Base-by-base conservation (phyloP, 2,888 invertebrate genomes). In the Argynnis bischoffii region DNA sequence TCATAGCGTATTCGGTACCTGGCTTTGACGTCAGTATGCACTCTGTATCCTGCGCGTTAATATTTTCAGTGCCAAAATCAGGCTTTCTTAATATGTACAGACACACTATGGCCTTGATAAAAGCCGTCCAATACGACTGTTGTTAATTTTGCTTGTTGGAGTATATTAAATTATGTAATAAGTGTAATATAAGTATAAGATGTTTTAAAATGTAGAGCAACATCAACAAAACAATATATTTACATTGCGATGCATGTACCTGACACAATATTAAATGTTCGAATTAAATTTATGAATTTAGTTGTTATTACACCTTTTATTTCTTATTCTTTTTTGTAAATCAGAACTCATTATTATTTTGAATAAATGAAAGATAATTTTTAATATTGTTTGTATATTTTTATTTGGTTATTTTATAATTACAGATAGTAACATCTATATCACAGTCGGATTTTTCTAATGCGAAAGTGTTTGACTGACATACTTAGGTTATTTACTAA, bases 121-220 rank as follows among this genome's bases (percentile, higher is more conserved):
- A 70, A 77, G 81, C 87, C 86, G 86, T 86, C 83, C 85, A 82
- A 79, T 74, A 70, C 72, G 75, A 79, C 78, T 80, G 79, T 82
- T 81, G 81, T 83, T 79, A 77, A 75, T 79, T 78, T 82, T 79
- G 83, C 86, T 83, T 83, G 77, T 82, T 79, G 67, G 63, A 72
- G 72, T 71, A 57, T 68, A 73, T 74, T 76, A 73, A 63, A 60
- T 60, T 48, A 59, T 47, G 47, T 0, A n/a, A 59, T 48, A 59
- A 59, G 26, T 59, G 48, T 59, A 26, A 31, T 48, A 59, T 59
- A 31, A 16, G n/a, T 59, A 2, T 59, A 48, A 48, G 13, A 59
- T 31, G n/a, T 31, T 59, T 26, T 48, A n/a, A 59, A 48, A 48
- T 48, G 59, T 59, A 48, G 59, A 54, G 16, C 35, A 15, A 53